phyloP scores from a whole-genome alignment of 1,140 invertebrate species.

The Mamestra configurata region DNA sequence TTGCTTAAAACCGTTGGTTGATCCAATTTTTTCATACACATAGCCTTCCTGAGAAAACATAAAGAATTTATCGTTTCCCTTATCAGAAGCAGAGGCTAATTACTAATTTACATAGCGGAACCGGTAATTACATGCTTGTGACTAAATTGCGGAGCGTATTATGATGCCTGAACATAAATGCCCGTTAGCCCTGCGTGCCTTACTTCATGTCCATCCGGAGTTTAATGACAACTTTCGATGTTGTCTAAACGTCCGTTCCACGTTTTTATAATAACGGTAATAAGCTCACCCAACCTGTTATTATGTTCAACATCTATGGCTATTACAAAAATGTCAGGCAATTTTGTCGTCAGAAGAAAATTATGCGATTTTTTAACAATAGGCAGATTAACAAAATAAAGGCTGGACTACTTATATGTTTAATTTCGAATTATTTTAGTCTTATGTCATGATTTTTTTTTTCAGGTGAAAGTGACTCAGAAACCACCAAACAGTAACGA shows the following conservation, averaged over 20 bases:
- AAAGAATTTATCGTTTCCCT: slow-evolving; percentile 32
- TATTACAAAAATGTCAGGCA: slow-evolving; percentile 19
- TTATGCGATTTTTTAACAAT: slow-evolving; percentile 21
- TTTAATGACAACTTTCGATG: slow-evolving; percentile 54
- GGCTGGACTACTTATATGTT: not conserved
- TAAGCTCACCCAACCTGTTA: slow-evolving; percentile 33
- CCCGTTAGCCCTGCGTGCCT: slow-evolving; percentile 35
- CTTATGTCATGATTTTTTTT: slow-evolving; percentile 55
- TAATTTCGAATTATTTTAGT: not conserved
- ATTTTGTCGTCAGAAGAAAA: not conserved
- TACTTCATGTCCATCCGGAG: slow-evolving; percentile 30
- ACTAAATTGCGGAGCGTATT: slow-evolving; percentile 29
- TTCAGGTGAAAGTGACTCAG: slow-evolving; percentile 95
- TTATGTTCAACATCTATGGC: slow-evolving; percentile 13
- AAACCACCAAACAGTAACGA: slow-evolving; percentile 94
- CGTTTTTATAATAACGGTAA: slow-evolving; percentile 48
- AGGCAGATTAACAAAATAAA: not conserved
- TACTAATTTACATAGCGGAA: slow-evolving; percentile 43
- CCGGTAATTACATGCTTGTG: slow-evolving; percentile 34
- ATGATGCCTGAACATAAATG: slow-evolving; percentile 24
- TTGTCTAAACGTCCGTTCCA: slow-evolving; percentile 41
- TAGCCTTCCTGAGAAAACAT: slow-evolving; percentile 12
- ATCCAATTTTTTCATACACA: slow-evolving; percentile 5
- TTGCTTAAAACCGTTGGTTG: not conserved
- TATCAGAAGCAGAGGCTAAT: slow-evolving; percentile 27